A percentile compares a stretch with the other conserved stretches of the same genome.
phyloP scores from a whole-genome alignment of 2,797 vertebrate species.

The Micropoecilia bifurca region DNA sequence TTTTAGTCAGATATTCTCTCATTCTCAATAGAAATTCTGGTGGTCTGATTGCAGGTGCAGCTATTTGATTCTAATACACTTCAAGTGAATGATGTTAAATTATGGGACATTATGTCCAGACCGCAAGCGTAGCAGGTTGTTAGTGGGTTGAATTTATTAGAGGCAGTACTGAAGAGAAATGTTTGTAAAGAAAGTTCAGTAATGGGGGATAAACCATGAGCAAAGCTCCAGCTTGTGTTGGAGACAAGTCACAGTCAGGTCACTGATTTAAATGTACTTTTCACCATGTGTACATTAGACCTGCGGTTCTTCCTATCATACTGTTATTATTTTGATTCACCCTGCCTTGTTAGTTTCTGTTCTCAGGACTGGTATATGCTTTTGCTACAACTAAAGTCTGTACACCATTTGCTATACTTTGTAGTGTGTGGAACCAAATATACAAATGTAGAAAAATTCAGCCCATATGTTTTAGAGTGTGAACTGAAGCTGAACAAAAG shows the following conservation, averaged over 20 bases:
- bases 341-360: neutral
- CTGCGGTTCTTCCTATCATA: neutral
- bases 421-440: neutral
- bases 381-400: neutral
- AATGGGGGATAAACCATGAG: conserved; percentile 49
- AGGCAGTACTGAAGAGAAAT: conserved; percentile 23
- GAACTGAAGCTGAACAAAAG: neutral
- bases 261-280: neutral
- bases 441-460: neutral
- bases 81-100: neutral
- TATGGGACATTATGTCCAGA: conserved; percentile 67
- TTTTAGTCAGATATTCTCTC: conserved; percentile 22
- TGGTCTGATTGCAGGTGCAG: neutral
- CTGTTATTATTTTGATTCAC: neutral
- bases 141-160: conserved; percentile 46
- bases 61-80: conserved; percentile 22
- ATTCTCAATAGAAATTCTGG: neutral
- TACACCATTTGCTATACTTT: neutral
- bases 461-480: neutral
- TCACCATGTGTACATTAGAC: neutral
- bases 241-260: conserved; percentile 56
- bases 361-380: neutral
- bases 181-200: conserved; percentile 42
- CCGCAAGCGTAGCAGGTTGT: conserved; percentile 70
- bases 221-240: conserved; percentile 40